Base-by-base conservation (phyloP, 2,113 vertebrate genomes). In the Albula goreensis region DNA sequence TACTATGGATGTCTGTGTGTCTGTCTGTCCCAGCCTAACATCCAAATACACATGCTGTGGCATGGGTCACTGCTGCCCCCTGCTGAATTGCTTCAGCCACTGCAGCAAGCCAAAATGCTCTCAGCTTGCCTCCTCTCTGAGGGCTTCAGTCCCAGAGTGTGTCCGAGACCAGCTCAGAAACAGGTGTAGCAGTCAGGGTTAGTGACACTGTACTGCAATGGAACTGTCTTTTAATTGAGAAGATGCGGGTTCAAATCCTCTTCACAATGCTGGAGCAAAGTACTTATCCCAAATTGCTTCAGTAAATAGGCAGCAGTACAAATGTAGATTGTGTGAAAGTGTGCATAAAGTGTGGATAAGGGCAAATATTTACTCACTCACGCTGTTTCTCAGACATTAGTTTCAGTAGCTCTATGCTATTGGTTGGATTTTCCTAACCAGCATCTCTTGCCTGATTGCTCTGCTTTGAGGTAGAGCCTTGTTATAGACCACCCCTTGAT, bases 31-130 rank as follows among this genome's bases (percentile, higher is more conserved):
- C 70, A 5, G n/a, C 11, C 70, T 31, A 6, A 1, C n/a, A 22
- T 74, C 60, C 84, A 85, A 86, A 63, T 70, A 31, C 41, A 2
- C 11, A 17, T 85, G 86, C 88, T 93, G 91, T 57, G 81, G 19
- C 57, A 41, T 80, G 86, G 92, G 87, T 92, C 90, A 78, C 79
- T 89, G 85, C 91, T 92, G 90, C 90, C 93, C 91, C 93, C 95
- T 95, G 91, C 92, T 90, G 94, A 90, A 83, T 50, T 85, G 86
- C 79, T 60, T 85, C 83, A 83, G 82, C 83, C 77, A 84, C 51
- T 83, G 63, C 89, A 0, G 0, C 60, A 50, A n/a, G 86, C 86
- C 22, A 66, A 22, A 22, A 7, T 1, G 8, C 70, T 74, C n/a
- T 9, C 3, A 8, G 70, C n/a, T 31, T 4, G 9, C 70, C 70